Base-by-base conservation (phyloP, 2,888 invertebrate genomes). In the Hirtodrosophila confusa region DNA sequence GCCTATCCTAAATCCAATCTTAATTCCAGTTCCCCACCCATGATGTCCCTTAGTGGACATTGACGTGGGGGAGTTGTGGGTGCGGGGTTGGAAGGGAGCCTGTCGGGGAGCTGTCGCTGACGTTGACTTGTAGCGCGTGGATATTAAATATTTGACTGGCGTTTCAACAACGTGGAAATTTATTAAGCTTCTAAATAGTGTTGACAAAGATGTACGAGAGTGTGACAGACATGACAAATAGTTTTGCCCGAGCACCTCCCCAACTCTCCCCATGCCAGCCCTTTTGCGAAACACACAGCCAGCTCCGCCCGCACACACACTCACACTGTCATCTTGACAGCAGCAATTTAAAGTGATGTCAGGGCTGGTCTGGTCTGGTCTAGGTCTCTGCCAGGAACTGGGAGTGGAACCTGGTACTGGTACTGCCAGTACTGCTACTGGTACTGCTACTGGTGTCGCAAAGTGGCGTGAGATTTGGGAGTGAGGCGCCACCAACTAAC, bases 191-290 rank as follows among this genome's bases (percentile, higher is more conserved):
- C 69, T 78, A 80, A 78, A 80, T 88, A 78, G 80, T 87, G 88
- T 87, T 89, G 90, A 89, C 89, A 89, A 87, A 85, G 89, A 89
- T 88, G 86, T 87, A 89, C 85, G 80, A 80, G 75, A 72, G 66
- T 78, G 78, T 80, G 86, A 86, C 80, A 83, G 86, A 84, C 84
- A 74, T 86, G 84, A 83, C 83, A 83, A 83, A 83, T 86, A 86
- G 84, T 83, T 86, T 51, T 36, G 56, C 47, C 39, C 36, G 37
- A 33, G 62, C 39, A 47, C 48, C 51, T 37, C 27, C 48, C 33
- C 37, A 35, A 44, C 44, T 43, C 61, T 36, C 40, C 33, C 57
- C 45, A 50, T 40, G 5, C 31, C 57, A 39, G 10, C 33, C 61
- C 27, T 8, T 45, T 27, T 36, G 35, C 55, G 11, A 44, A 31